Evolutionary conservation across 2,888 invertebrate species (phyloP).

Genomic region (Dusona sp.): DNA sequence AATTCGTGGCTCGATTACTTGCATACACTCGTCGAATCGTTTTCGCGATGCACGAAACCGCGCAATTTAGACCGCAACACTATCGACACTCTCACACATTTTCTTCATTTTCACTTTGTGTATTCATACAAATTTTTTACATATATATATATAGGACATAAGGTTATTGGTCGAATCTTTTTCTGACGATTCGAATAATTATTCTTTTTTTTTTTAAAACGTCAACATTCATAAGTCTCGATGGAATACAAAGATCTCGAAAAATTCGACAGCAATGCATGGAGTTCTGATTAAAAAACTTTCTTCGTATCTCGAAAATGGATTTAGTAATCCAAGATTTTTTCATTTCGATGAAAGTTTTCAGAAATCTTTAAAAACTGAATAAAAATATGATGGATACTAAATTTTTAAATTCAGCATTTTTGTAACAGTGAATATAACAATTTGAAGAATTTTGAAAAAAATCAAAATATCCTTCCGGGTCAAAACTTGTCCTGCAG

Average conservation of each 20-base stretch:
- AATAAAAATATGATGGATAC: neutral
- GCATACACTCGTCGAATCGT: constrained; percentile 19
- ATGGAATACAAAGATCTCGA: neutral
- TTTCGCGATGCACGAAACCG: constrained; percentile 26
- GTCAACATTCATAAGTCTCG: neutral
- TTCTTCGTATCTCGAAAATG: neutral
- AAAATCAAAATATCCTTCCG: neutral
- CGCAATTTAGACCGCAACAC: constrained; percentile 16
- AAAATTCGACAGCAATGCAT: neutral
- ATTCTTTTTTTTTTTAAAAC: neutral
- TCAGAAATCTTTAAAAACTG: neutral
- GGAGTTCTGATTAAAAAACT: neutral
- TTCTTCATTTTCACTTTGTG: constrained; percentile 37
- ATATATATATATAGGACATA: neutral
- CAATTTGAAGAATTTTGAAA: neutral
- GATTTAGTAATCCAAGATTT: neutral
- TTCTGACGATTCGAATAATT: neutral
- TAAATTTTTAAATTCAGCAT: no score
- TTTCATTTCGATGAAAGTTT: neutral
- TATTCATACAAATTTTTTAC: neutral
- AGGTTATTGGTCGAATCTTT: neutral
- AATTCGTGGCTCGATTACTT: constrained; percentile 48
- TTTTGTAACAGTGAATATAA: no score
- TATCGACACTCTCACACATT: constrained; percentile 12
- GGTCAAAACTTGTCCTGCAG: neutral